Evolutionary conservation across 2,113 vertebrate genomes (phyloP), one percentile per base, ranked within the genome.

Genomic region (Xenotilapia caudafasciata): DNA sequence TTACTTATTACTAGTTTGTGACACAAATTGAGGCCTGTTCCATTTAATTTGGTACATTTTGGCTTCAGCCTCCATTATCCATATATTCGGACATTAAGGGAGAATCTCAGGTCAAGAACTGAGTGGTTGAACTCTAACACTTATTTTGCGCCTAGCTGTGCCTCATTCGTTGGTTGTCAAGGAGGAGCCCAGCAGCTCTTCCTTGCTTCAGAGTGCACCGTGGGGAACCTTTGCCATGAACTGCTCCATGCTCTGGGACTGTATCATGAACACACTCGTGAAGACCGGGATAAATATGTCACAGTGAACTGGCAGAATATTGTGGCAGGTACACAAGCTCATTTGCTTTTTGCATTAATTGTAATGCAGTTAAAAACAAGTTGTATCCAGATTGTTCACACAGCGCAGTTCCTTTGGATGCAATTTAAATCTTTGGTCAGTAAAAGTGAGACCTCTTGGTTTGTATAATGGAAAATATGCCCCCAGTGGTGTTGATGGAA

Each of bases 161-260:
- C 92, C 1, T 94, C 94, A 1, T 92, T 14, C 0, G 81, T 94
- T 1, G 94, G 94, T 1, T 86, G 80, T 11, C 73, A 1, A 4
- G 93, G 94, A 4, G 94, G 93, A 38, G 17, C 17, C 11, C 94
- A 94, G 84, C 1, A 21, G 6, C 0, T 94, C 40, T 94, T 42
- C 11, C 70, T 13, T 6, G 28, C 7, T 1, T 2, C 0, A 1
- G 1, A 3, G 0, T 94, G 94, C 1, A 55, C 19, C 1, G 40
- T 70, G 8, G 94, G 93, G 55, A 94, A 93, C n/a, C 60, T 94
- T 1, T 86, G 85, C 80, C 94, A 94, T 1, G 94, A 94, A 86
- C 2, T 94, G 17, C 17, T 94, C 33, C 94, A 94, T 5, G 60
- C 92, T 5, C 68, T 93, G 62, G 93, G 94, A 1, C 5, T 94